A percentile compares a stretch with the other conserved stretches of the same genome.
phyloP scores from a whole-genome alignment of 1,140 invertebrate genomes.

The Sweltsa coloradensis region DNA sequence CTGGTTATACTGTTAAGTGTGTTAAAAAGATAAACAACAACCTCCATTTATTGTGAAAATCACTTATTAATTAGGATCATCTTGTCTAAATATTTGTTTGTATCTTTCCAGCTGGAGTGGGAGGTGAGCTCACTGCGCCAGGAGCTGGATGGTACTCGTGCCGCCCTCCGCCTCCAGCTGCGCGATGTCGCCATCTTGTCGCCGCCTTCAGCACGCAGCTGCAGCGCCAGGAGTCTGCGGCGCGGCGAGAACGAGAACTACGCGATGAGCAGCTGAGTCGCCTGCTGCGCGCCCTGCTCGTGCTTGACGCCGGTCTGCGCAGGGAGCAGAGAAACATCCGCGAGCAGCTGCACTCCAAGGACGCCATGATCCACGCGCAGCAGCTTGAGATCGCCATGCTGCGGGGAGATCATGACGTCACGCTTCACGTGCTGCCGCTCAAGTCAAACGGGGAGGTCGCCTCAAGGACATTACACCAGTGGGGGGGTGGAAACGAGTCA shows the following conservation, averaged over 20 bases:
- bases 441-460: no score
- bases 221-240: slow-evolving; percentile 42
- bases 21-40: no score
- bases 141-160: slow-evolving; percentile 36
- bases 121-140: slow-evolving; percentile 47
- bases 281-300: slow-evolving; percentile 50
- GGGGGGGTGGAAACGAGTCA: no score
- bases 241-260: slow-evolving; percentile 41
- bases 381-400: slow-evolving; percentile 52
- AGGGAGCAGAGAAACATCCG: slow-evolving; percentile 60
- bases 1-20: no score
- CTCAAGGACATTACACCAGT: no score
- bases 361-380: slow-evolving; percentile 53
- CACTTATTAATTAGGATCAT: no score
- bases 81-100: no score
- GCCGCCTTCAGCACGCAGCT: slow-evolving; percentile 44
- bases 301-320: slow-evolving; percentile 55
- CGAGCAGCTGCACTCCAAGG: slow-evolving; percentile 51
- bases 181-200: slow-evolving; percentile 39
- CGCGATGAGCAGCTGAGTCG: slow-evolving; percentile 52
- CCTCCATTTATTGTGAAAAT: no score
- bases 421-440: no score
- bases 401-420: no score
- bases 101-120: slow-evolving; percentile 33
- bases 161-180: slow-evolving; percentile 33